These are phyloP conservation scores for Crypturellus tataupa DNA, from an alignment of 2,797 vertebrate species.

Conservation along the genomic window DNA sequence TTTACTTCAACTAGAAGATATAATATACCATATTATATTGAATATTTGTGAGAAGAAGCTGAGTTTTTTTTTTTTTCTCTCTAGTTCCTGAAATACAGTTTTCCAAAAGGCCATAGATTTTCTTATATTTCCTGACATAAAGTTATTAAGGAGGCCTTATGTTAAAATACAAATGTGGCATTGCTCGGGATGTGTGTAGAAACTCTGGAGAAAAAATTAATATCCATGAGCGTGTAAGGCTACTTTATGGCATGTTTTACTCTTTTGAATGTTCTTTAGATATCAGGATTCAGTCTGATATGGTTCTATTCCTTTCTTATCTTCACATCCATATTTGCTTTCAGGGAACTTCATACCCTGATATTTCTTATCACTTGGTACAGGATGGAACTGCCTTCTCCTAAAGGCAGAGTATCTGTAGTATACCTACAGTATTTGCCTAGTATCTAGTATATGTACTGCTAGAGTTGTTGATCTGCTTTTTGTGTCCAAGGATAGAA, in stretches of 20 bases:
- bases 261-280: neutral
- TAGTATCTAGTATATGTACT: neutral
- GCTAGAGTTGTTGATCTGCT: neutral
- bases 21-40: neutral
- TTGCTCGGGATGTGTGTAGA: neutral
- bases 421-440: too few species aligned
- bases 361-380: slow-evolving; percentile 14
- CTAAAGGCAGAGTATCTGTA: neutral
- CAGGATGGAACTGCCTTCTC: neutral
- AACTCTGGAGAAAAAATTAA: neutral
- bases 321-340: neutral
- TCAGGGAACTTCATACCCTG: neutral
- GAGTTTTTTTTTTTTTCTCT: neutral
- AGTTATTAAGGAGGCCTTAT: neutral
- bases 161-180: neutral
- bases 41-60: neutral
- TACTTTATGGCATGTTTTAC: neutral
- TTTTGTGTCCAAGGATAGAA: neutral
- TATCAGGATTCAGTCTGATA: neutral
- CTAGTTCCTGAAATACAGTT: neutral
- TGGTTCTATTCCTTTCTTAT: slow-evolving; percentile 1
- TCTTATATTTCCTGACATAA: neutral
- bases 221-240: neutral
- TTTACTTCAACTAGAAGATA: neutral
- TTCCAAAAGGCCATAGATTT: neutral